phyloP scores from a whole-genome alignment of 64 coral and sea anemone species.

The Stichodactyla helianthus region DNA sequence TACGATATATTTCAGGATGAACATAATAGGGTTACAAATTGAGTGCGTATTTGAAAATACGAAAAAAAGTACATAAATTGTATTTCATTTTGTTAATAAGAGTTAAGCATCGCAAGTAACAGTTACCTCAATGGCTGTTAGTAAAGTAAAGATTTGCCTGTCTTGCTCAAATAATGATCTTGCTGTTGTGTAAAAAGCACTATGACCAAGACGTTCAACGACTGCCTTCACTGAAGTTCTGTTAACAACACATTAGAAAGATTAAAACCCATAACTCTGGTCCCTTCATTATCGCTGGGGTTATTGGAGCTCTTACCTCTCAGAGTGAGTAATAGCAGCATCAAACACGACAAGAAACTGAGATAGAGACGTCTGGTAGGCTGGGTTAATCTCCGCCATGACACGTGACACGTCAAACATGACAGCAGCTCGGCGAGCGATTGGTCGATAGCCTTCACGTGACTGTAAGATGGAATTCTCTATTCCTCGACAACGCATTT shows the following conservation, averaged over 20 bases:
- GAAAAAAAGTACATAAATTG: no score
- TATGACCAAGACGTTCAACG: slow-evolving; percentile 84
- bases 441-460: slow-evolving; percentile 99
- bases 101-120: not conserved
- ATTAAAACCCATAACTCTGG: no score
- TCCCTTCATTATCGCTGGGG: no score
- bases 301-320: slow-evolving; percentile 48
- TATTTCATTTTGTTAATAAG: no score
- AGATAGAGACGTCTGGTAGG: slow-evolving; percentile 84
- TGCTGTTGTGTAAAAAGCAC: slow-evolving; percentile 82
- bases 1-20: not conserved
- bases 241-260: not conserved
- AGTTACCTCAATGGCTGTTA: slow-evolving; percentile 83
- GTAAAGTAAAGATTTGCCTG: slow-evolving; percentile 70
- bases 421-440: slow-evolving; percentile 92
- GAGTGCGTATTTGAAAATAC: no score
- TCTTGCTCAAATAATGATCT: slow-evolving; percentile 84
- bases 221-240: slow-evolving; percentile 97
- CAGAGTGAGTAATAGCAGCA: slow-evolving; percentile 93
- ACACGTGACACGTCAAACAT: slow-evolving; percentile 90
- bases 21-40: not conserved
- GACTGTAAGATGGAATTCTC: slow-evolving; percentile 95
- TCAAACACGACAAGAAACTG: slow-evolving; percentile 95
- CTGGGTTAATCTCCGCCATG: slow-evolving; percentile 81
- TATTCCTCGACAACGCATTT: slow-evolving; percentile 72